These are phyloP conservation scores for Peucedramus taeniatus DNA, from an alignment of 2,113 vertebrate species.

Conservation along the genomic window DNA sequence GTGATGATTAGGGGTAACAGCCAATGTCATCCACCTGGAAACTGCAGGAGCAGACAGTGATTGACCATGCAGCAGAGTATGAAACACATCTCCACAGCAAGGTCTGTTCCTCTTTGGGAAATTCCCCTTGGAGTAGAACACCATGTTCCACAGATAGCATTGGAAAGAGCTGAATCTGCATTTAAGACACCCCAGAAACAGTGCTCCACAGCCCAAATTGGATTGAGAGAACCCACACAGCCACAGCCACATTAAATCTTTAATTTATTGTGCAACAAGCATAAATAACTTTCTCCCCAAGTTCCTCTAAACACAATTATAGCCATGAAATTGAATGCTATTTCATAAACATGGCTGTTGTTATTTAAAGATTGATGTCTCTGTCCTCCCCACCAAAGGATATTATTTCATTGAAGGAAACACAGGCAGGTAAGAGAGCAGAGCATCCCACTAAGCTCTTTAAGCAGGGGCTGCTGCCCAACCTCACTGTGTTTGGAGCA, in stretches of 20 bases:
- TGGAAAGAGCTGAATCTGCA: neutral
- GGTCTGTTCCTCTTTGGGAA: neutral
- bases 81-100: fast-evolving
- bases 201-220: fast-evolving
- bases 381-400: fast-evolving
- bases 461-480: neutral
- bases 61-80: neutral
- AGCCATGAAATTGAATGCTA: neutral
- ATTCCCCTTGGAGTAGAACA: neutral
- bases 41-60: neutral
- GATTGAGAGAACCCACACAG: neutral
- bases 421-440: neutral
- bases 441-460: neutral
- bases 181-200: fast-evolving
- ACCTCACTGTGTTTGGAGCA: neutral
- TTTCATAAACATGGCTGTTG: neutral
- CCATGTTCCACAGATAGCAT: fast-evolving
- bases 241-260: neutral
- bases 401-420: neutral
- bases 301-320: neutral
- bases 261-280: conserved; percentile 47
- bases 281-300: neutral
- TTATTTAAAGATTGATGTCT: neutral
- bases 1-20: neutral
- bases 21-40: neutral